Base-by-base conservation (phyloP, 2,113 vertebrate genomes). In the Pionites leucogaster region DNA sequence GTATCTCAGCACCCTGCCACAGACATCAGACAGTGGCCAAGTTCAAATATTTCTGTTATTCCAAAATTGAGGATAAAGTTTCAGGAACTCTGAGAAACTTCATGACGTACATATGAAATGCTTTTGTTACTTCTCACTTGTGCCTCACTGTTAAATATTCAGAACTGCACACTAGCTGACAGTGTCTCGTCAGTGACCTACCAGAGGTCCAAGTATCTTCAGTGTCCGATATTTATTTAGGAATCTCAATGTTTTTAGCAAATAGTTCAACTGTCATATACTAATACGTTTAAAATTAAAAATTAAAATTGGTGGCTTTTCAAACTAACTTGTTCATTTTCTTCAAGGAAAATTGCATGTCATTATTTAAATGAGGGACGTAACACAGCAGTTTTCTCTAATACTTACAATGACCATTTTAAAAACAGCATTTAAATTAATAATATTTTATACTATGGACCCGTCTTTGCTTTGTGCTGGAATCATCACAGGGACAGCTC, bases 381-480 rank as follows among this genome's bases (percentile, higher is more conserved):
- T 42, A 96, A 93, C 72, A 84, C 46, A 23, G 41, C 25, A 87
- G 72, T 93, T 84, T 50, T 82, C 49, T 83, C 90, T 88, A 96
- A 92, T 75, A 95, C 86, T 96, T 94, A 95, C 71, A 95, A 92
- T 22, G 82, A 96, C 93, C 72, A 89, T 67, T 81, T 91, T 53
- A 90, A 94, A 92, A 90, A 46, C 87, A 93, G 75, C 68, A 85
- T 87, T 93, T 96, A 97, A 97, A 96, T 96, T 89, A 96, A 84
- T 76, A 79, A 31, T 80, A 91, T 81, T 92, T 98, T 99, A 99
- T 90, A 99, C 99, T 86, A 99, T 99, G 2, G 99, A 99, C 88
- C 99, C 99, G 79, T 99, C 99, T 98, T 99, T 98, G 98, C 98
- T 99, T 97, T 99, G 99, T 70, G 99, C 99, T 69, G 99, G 99